Base-by-base conservation (phyloP, 2,888 invertebrate species). In the Parnassius orleans region DNA sequence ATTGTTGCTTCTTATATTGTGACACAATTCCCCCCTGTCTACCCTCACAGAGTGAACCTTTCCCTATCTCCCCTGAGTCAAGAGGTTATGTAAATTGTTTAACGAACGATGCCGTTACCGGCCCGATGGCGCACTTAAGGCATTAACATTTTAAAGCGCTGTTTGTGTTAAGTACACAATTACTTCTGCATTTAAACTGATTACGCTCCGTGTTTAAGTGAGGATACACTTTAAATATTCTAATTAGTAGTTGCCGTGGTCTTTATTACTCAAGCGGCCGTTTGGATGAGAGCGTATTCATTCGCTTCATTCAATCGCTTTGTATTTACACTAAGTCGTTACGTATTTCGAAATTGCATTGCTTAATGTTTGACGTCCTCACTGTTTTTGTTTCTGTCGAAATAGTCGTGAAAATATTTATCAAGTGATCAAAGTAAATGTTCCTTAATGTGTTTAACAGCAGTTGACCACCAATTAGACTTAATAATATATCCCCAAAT, bases 111-210 rank as follows among this genome's bases (percentile, higher is more conserved):
- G 74, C 79, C 78, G 77, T 81, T 79, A 76, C 78, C 69, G 70
- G 71, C 75, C 78, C 81, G 75, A 84, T 79, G 81, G 82, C 79
- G 81, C 83, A 85, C 85, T 87, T 82, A 80, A 79, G 71, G 75
- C 82, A 85, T 86, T 87, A 84, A 82, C 86, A 84, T 87, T 85
- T 84, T 81, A 86, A 84, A 83, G 77, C 79, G 80, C 82, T 83
- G 84, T 86, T 86, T 83, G 81, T 79, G 79, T 80, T 81, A 84
- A 84, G 83, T 80, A 84, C 80, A 86, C 85, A 85, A 86, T 89
- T 87, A 86, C 80, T 83, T 78, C 70, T 79, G 76, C 84, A 80
- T 84, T 86, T 81, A 84, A 81, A 84, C 83, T 84, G 83, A 86
- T 86, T 86, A 84, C 80, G 68, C 65, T 46, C 66, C 69, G 68